Conservation (phyloP, 2,113 vertebrate species). For the Notothenia rossii region DNA sequence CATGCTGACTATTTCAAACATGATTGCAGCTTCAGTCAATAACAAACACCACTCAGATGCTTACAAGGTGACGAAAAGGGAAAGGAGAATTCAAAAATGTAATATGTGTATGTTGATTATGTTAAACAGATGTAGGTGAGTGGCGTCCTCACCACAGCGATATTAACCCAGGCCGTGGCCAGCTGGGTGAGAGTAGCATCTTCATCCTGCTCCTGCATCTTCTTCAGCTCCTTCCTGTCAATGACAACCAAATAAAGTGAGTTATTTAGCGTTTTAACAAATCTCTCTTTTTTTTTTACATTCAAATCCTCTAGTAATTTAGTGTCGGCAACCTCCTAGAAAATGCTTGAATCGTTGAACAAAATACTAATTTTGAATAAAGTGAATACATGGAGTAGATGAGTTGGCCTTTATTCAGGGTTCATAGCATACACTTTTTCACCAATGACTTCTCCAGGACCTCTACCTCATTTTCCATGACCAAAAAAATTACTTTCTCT, state of each 20-base stretch:
- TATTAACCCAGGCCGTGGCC: slow-evolving; percentile 95
- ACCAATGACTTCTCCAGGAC: no score
- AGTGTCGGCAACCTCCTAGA: no score
- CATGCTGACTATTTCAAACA: neutral
- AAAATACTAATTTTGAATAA: no score
- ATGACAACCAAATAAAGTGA: neutral
- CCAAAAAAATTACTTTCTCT: no score
- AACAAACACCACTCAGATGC: neutral
- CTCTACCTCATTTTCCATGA: no score
- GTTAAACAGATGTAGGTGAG: neutral
- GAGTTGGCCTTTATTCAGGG: no score
- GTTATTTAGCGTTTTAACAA: no score
- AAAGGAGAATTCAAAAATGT: neutral
- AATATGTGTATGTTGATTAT: neutral
- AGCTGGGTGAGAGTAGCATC: slow-evolving; percentile 96
- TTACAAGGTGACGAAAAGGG: neutral
- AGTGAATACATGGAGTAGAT: no score
- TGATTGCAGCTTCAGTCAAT: slow-evolving; percentile 13
- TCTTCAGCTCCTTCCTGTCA: slow-evolving; percentile 95
- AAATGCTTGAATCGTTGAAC: no score
- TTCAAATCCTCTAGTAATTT: no score
- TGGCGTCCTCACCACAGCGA: slow-evolving; percentile 86
- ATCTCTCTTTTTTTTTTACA: no score
- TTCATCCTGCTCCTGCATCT: slow-evolving; percentile 97
- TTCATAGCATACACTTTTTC: no score